Evolutionary conservation across 2,888 invertebrate genomes (phyloP).

Genomic region (Palloptera scutellata): DNA sequence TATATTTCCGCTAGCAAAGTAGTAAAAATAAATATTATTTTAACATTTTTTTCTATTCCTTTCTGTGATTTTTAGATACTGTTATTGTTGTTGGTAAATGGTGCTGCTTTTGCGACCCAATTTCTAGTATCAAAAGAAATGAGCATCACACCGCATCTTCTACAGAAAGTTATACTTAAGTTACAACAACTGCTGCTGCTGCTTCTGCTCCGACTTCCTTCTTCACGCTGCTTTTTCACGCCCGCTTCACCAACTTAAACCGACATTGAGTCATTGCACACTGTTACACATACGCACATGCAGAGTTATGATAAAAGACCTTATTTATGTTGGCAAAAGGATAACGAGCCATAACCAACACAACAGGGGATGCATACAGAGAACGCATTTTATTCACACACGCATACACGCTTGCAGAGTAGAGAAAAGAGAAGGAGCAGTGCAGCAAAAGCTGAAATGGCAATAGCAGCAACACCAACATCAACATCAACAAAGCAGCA

Average conservation of each 20-base stretch:
- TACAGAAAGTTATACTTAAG: no score
- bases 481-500: not conserved
- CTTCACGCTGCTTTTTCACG: no score
- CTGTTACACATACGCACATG: conserved; percentile 10
- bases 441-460: not conserved
- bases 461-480: not conserved
- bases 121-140: no score
- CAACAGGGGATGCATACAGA: conserved; percentile 30
- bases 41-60: no score
- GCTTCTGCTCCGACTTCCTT: not conserved
- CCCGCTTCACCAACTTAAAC: not conserved
- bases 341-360: conserved; percentile 57
- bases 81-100: no score
- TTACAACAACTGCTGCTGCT: no score
- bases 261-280: conserved; percentile 6
- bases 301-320: conserved; percentile 28
- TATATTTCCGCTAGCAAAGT: no score
- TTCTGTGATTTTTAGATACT: no score
- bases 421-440: not conserved
- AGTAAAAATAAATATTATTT: no score
- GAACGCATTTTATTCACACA: not conserved
- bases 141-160: no score
- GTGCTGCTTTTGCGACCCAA: no score
- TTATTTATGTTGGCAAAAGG: conserved; percentile 44
- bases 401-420: not conserved